Base-by-base conservation (phyloP, 2,888 invertebrate genomes). In the Dichetophora obliterata region DNA sequence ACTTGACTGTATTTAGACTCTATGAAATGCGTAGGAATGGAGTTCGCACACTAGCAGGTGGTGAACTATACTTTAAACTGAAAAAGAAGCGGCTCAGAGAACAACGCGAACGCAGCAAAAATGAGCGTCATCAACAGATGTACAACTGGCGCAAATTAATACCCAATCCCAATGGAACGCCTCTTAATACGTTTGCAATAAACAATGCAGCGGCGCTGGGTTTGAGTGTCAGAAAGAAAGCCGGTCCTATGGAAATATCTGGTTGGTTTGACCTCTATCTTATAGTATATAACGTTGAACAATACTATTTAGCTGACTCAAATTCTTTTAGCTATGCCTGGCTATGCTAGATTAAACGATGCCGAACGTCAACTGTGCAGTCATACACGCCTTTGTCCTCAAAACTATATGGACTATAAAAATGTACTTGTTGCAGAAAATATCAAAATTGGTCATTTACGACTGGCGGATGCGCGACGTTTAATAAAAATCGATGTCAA, bases 401-500 rank as follows among this genome's bases (percentile, higher is more conserved):
- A 93, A 73, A 93, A 93, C 19, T 98, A 94, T 87, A 88, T 95
- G 79, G 94, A 95, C 76, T 94, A 96, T 83, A 95, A 95, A 84
- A 91, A 92, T 54, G 90, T 93, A 68, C 89, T 98, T 6, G 91
- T 95, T 50, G 87, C 91, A 0, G 97, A 97, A 86, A 95, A 94
- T 88, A 91, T 93, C 78, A 96, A 95, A 87, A 90, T 92, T 78
- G 94, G 95, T 0, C 93, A 91, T 77, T 89, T 98, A 6, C 92
- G 94, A 79, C 90, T 98, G 79, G 92, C 95, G 2, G 95, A 96
- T 86, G 97, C 97, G 0, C 91, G 98, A 72, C 91, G 92, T 61
- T 91, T 97, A 63, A 92, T 97, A 54, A 97, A 97, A 89, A 98
- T 98, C 82, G 97, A 98, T 90, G 98, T 98, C 2, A 97, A 97